Base-by-base conservation (phyloP, 2,888 invertebrate species). In the Pollenia labialis region DNA sequence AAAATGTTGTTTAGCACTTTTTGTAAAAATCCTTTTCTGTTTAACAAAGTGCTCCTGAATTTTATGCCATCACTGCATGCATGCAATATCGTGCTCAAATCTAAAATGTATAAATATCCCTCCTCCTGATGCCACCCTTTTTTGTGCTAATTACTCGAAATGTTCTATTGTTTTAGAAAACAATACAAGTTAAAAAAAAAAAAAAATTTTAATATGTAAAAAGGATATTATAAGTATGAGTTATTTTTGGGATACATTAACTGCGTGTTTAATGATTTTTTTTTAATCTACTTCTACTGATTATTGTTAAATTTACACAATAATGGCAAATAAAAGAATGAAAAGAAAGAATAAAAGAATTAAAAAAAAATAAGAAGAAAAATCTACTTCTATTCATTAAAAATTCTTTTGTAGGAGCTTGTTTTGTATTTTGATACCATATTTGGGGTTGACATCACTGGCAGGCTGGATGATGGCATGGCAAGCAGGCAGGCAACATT, bases 301-400 rank as follows among this genome's bases (percentile, higher is more conserved):
- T 82, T 82, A 69, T 82, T 76, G 82, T 76, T 76, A 76, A 82
- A 82, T 82, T 76, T 82, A 71, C 69, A 82, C 76, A 76, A 82
- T 69, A 76, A 76, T 82, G 62, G 11, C 52, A 82, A 76, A 76
- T 68, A 62, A 76, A 76, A 62, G 32, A 42, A 8, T 46, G 69
- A 46, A 46, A n/a, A 40, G 69, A 16, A 56, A 32, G 42, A 23
- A 44, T 48, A 32, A 60, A 60, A 7, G 1, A 69, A 23, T 14
- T 58, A 1, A 50, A 62, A 52, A 60, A 75, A 40, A 16, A 68
- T 32, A 69, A 68, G 52, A 69, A 50, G 8, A 75, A 75, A 50
- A 32, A 32, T 6, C 32, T 32, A 32, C 32, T 32, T 32, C 79
- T 85, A 85, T 85, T 85, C 85, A 85, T 80, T 85, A 80, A 80